A percentile compares a stretch with the other conserved stretches of the same genome.
Conservation (phyloP, 2,888 invertebrate genomes). For the Rhingia rostrata region DNA sequence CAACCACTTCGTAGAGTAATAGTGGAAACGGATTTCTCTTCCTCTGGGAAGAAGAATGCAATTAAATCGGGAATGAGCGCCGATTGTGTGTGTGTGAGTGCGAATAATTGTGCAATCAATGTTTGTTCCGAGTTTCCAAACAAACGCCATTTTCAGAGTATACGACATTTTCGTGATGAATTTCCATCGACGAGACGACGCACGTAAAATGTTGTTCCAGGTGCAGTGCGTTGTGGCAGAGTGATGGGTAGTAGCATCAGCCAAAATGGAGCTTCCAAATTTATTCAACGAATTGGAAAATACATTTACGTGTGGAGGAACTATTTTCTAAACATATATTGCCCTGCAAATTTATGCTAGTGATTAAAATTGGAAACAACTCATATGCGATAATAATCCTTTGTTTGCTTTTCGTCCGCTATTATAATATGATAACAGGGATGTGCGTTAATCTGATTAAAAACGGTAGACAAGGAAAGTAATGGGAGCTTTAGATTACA, state of each 20-base stretch:
- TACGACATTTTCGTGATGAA: constrained; percentile 30
- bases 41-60: constrained; percentile 40
- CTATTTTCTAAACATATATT: too few relatives aligned
- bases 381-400: too few relatives aligned
- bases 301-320: not conserved
- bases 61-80: constrained; percentile 44
- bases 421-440: too few relatives aligned
- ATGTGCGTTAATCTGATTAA: too few relatives aligned
- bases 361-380: too few relatives aligned
- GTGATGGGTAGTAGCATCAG: constrained; percentile 14
- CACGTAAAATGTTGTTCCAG: constrained; percentile 6
- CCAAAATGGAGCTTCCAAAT: constrained; percentile 2
- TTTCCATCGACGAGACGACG: constrained; percentile 25
- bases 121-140: constrained; percentile 7
- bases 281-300: constrained; percentile 2
- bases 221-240: not conserved
- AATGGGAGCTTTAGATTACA: too few relatives aligned
- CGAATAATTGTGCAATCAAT: not conserved
- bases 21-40: constrained; percentile 6
- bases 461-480: too few relatives aligned
- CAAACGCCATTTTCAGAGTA: not conserved
- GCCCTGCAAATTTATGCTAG: too few relatives aligned
- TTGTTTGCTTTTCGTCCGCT: too few relatives aligned
- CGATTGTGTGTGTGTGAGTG: constrained; percentile 17
- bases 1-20: not conserved